Evolutionary conservation across 2,888 invertebrate genomes (phyloP).

Genomic region (Neoitamus cyanurus): DNA sequence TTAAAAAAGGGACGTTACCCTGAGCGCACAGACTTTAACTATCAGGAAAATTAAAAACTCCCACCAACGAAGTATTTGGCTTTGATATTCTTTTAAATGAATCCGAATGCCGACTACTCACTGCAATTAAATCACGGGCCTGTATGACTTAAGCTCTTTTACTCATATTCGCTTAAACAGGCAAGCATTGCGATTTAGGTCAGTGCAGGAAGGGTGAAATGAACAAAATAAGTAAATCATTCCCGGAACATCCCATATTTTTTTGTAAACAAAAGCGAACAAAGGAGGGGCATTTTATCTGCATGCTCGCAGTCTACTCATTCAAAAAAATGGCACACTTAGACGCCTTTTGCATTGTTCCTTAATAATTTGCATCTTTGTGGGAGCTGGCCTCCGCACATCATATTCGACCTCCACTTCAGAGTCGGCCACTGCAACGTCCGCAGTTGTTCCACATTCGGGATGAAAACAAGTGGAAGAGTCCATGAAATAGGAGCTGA

Average conservation of each 20-base stretch:
- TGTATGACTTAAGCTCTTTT: neutral
- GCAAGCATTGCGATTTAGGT: neutral
- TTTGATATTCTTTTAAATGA: neutral
- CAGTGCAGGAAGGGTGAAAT: neutral
- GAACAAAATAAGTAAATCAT: constrained; percentile 5
- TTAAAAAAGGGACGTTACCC: too few relatives aligned
- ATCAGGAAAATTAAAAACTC: too few relatives aligned
- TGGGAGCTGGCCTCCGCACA: neutral
- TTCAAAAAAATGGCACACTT: constrained; percentile 1
- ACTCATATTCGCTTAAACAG: neutral
- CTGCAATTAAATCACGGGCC: neutral
- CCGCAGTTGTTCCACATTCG: neutral
- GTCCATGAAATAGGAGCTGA: neutral
- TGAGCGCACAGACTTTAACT: too few relatives aligned
- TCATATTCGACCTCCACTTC: constrained; percentile 1
- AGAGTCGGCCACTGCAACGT: neutral
- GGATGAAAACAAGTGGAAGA: neutral
- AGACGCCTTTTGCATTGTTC: constrained; percentile 3
- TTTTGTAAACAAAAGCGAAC: neutral
- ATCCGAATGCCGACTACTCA: neutral
- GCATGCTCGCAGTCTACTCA: neutral
- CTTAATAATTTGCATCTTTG: constrained; percentile 4
- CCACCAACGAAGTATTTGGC: too few relatives aligned
- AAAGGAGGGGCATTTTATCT: neutral
- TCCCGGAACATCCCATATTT: neutral